phyloP scores from a whole-genome alignment of 2,113 vertebrate genomes.

The Ctenomys sociabilis region DNA sequence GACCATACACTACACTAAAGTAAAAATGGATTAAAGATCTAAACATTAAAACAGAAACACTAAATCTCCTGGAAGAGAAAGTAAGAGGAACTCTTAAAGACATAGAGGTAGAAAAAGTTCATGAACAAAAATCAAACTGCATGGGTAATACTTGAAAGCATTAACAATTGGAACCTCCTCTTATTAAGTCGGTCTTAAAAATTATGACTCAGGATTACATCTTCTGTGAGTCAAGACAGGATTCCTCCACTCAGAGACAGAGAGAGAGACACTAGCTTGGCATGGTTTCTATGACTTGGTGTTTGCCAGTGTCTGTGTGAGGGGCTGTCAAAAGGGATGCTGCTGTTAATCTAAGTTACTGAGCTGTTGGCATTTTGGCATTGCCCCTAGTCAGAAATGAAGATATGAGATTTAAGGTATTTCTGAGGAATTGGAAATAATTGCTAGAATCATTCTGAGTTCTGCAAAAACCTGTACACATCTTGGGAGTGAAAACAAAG shows the following conservation, averaged over 20 bases:
- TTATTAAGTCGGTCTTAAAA: slow-evolving; percentile 50
- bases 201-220: neutral
- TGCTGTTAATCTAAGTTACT: slow-evolving; percentile 60
- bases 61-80: no score
- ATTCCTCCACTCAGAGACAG: neutral
- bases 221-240: slow-evolving; percentile 35
- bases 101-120: no score
- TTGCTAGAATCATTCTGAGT: slow-evolving; percentile 78
- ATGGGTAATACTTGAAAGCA: no score
- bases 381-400: slow-evolving; percentile 66
- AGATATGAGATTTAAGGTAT: slow-evolving; percentile 77
- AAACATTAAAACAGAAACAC: no score
- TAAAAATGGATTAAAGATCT: no score
- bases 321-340: slow-evolving; percentile 56
- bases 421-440: slow-evolving; percentile 85
- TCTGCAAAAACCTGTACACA: slow-evolving; percentile 82
- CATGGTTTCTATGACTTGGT: slow-evolving; percentile 41
- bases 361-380: slow-evolving; percentile 66
- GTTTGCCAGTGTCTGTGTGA: slow-evolving; percentile 56
- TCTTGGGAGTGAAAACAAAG: slow-evolving; percentile 84
- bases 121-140: no score
- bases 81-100: no score
- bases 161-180: no score
- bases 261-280: neutral
- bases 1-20: no score